Percentiles rank a stretch among this genome's conserved stretches.
These are phyloP conservation scores for Athene cunicularia DNA, from an alignment of 2,113 vertebrate genomes.

Conservation along the genomic window DNA sequence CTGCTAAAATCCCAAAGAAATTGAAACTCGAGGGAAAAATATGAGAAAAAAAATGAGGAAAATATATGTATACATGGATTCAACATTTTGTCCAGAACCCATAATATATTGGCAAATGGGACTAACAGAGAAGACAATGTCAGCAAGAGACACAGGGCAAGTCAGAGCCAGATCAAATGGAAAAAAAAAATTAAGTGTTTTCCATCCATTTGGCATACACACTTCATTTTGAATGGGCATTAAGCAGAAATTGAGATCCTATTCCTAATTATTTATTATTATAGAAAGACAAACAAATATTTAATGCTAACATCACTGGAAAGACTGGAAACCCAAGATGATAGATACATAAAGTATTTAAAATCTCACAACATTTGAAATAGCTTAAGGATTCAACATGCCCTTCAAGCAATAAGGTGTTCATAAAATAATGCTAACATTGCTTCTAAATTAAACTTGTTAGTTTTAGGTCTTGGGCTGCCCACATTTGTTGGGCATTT, in stretches of 20 bases:
- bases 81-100: neutral
- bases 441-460: neutral
- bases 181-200: neutral
- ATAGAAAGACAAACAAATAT: neutral
- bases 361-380: neutral
- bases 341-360: rapidly evolving
- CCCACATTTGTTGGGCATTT: neutral
- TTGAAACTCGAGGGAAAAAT: neutral
- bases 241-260: neutral
- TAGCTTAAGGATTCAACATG: neutral
- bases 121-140: neutral
- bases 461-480: neutral
- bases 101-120: rapidly evolving
- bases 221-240: neutral
- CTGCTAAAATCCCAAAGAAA: rapidly evolving
- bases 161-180: neutral
- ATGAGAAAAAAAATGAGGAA: neutral
- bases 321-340: neutral
- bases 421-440: neutral
- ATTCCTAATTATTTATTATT: neutral
- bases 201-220: neutral
- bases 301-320: neutral
- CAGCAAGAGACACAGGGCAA: neutral
- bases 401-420: neutral
- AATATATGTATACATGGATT: neutral